Conservation (phyloP, 1,140 invertebrate genomes). For the Panagrolaimus sp. region DNA sequence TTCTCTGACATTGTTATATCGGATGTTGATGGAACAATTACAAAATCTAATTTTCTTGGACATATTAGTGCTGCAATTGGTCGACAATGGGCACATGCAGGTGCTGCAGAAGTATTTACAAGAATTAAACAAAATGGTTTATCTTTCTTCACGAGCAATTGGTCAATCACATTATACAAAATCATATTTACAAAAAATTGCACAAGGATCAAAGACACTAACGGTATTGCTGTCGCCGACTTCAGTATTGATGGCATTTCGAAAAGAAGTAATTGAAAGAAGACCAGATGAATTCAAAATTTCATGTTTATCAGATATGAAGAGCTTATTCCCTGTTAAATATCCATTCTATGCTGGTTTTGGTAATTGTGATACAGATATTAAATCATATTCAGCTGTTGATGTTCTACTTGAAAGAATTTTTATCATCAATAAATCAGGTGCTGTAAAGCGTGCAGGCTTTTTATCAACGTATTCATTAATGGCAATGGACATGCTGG, state of each 20-base stretch:
- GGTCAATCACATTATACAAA: slow-evolving; percentile 81
- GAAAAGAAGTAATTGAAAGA: slow-evolving; percentile 96
- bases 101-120: slow-evolving; percentile 92
- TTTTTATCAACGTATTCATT: slow-evolving; percentile 44
- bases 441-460: slow-evolving; percentile 72
- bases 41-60: slow-evolving; percentile 93
- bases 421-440: slow-evolving; percentile 95
- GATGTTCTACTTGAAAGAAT: slow-evolving; percentile 90
- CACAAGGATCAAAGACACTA: slow-evolving; percentile 81
- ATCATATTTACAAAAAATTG: slow-evolving; percentile 84
- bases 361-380: slow-evolving; percentile 81
- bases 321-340: slow-evolving; percentile 77
- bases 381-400: slow-evolving; percentile 92
- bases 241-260: slow-evolving; percentile 89
- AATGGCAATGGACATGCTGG: slow-evolving; percentile 53
- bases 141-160: slow-evolving; percentile 92
- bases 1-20: slow-evolving; percentile 95
- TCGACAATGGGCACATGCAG: slow-evolving; percentile 91
- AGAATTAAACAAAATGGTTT: slow-evolving; percentile 80
- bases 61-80: slow-evolving; percentile 96
- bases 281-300: slow-evolving; percentile 99
- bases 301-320: slow-evolving; percentile 88
- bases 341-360: slow-evolving; percentile 97
- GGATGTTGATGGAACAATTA: slow-evolving; percentile 99
- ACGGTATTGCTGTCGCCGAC: slow-evolving; percentile 93